A percentile compares a stretch with the other conserved stretches of the same genome.
phyloP scores from a whole-genome alignment of 2,888 invertebrate genomes.

The Heliconius erato region DNA sequence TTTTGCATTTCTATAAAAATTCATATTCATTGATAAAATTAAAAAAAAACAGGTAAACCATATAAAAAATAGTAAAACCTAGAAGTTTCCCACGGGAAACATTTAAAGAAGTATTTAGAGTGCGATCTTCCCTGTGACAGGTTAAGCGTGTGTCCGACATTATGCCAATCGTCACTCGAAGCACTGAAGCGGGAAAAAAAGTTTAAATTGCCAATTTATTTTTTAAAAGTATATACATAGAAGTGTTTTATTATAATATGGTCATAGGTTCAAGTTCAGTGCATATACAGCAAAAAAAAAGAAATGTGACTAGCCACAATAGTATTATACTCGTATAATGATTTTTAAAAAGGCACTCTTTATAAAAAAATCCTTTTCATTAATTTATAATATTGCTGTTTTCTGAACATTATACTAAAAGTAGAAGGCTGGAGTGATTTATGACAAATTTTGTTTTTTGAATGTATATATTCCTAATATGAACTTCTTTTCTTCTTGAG shows the following conservation, averaged over 20 bases:
- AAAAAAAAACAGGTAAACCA: background rate
- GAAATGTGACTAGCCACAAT: no score
- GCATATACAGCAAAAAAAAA: no score
- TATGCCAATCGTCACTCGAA: conserved; percentile 19
- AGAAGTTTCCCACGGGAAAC: conserved; percentile 23
- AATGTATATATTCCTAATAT: background rate
- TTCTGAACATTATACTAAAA: no score
- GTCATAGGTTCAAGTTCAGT: no score
- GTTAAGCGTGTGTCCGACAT: conserved; percentile 9
- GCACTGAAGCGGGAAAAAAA: conserved; percentile 19
- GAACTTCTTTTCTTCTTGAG: background rate
- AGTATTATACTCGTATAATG: no score
- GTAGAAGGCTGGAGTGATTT: no score
- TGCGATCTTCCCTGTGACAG: conserved; percentile 18
- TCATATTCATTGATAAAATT: background rate
- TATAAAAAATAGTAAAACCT: background rate
- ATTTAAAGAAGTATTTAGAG: background rate
- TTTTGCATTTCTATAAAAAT: background rate
- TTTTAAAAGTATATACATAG: background rate
- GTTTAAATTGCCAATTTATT: conserved; percentile 5
- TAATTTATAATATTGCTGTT: no score
- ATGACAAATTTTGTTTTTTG: background rate
- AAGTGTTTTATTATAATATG: background rate
- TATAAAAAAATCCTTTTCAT: no score
- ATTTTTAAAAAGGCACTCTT: no score